phyloP scores from a whole-genome alignment of 2,113 vertebrate species.

The Maccullochella peelii region DNA sequence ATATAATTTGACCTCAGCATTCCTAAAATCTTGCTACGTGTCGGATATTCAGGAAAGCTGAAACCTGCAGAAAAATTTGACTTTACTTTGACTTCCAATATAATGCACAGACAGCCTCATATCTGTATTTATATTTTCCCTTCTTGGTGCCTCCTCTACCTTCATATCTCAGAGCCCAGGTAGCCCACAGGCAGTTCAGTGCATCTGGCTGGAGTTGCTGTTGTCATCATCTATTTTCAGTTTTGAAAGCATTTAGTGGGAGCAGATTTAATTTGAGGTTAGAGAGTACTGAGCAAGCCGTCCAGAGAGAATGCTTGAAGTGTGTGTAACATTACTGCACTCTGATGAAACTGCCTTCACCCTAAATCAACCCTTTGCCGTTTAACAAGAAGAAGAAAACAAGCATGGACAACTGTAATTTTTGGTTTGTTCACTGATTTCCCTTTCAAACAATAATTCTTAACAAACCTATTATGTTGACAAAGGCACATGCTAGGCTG shows the following conservation, averaged over 20 bases:
- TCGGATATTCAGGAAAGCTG: neutral
- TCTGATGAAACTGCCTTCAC: slow-evolving; percentile 11
- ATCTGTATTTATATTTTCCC: neutral
- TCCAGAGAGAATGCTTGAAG: slow-evolving; percentile 18
- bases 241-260: slow-evolving; percentile 24
- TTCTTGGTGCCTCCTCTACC: neutral
- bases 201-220: slow-evolving; percentile 15
- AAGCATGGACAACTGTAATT: neutral
- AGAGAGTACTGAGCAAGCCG: slow-evolving; percentile 3
- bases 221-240: slow-evolving; percentile 32
- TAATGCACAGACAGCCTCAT: neutral
- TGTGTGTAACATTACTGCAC: slow-evolving; percentile 4
- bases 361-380: neutral
- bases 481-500: neutral
- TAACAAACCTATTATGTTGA: neutral
- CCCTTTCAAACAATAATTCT: neutral
- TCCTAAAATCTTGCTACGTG: neutral
- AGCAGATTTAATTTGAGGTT: slow-evolving; percentile 44
- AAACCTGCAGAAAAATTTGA: neutral
- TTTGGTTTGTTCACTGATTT: slow-evolving; percentile 10
- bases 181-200: neutral
- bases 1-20: neutral
- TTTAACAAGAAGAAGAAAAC: neutral
- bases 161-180: slow-evolving; percentile 8
- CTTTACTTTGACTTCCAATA: neutral